Base-by-base conservation (phyloP, 2,888 invertebrate genomes). In the Mythimna ferrago region DNA sequence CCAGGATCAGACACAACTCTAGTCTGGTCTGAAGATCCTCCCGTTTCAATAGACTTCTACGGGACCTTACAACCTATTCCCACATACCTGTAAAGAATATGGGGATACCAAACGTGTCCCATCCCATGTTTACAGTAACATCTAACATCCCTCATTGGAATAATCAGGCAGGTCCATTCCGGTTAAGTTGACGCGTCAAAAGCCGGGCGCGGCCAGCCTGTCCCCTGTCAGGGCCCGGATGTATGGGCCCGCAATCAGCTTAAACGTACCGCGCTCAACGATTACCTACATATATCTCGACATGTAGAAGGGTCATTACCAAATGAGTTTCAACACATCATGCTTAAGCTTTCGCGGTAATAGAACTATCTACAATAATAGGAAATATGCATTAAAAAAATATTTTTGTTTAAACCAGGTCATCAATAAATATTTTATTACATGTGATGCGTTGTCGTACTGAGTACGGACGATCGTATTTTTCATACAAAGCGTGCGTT, bases 181-280 rank as follows among this genome's bases (percentile, higher is more conserved):
- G 19, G 69, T 61, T 82, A 82, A 74, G 75, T 83, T 66, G 80
- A 54, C 65, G 65, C 73, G 78, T 85, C 86, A 81, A 83, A 81
- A 83, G 80, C 71, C 80, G 71, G 63, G 44, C n/a, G 78, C 66
- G 63, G 51, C 62, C 60, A 58, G 66, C 54, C 75, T 67, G 74
- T 74, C 78, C 76, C 72, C 72, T 81, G 86, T 83, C 84, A 85
- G 73, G 72, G 56, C 53, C 62, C 73, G 75, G 81, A 81, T 85
- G 85, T 78, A 81, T 80, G 73, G 32, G 14, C 64, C 66, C 65
- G 70, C 81, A 83, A 84, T 85, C 81, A 80, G 83, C 81, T 83
- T 83, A 83, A 85, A 75, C 66, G 66, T 67, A 65, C 64, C 72
- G 58, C 21, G 58, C 61, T 75, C 68, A 62, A 66, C 70, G 19